Percentiles rank a stretch among this genome's conserved stretches.
Evolutionary conservation across 2,113 vertebrate species (phyloP).

Genomic region (Oryzias celebensis): DNA sequence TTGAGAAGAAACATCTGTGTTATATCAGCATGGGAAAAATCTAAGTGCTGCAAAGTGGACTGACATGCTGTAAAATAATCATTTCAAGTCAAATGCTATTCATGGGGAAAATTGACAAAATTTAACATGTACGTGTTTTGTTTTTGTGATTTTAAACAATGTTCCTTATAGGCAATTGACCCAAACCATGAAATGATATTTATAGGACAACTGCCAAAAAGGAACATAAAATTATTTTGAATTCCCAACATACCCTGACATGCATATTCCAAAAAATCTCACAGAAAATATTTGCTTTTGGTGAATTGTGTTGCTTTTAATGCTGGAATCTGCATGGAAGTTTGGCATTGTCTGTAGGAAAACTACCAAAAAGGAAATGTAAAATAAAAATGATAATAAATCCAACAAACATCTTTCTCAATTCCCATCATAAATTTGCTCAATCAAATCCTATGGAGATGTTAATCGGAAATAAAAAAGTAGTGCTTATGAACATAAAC

Average conservation of each 20-base stretch:
- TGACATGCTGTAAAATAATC: constrained; percentile 2
- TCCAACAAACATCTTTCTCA: too few relatives aligned
- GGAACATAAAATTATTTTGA: too few relatives aligned
- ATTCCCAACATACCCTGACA: too few relatives aligned
- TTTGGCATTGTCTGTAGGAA: neutral
- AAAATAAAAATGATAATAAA: too few relatives aligned
- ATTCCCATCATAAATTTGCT: too few relatives aligned
- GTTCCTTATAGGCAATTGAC: neutral
- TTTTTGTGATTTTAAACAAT: too few relatives aligned
- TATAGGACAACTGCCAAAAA: neutral
- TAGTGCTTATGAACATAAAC: too few relatives aligned
- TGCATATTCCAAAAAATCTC: neutral
- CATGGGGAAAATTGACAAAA: neutral
- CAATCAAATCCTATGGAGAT: too few relatives aligned
- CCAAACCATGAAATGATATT: neutral
- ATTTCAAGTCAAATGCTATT: constrained; percentile 13
- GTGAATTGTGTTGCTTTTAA: constrained; percentile 7
- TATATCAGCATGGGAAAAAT: constrained; percentile 10
- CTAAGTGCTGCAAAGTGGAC: constrained; percentile 15
- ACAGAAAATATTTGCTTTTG: neutral
- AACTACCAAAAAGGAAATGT: too few relatives aligned
- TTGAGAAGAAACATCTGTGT: constrained; percentile 27
- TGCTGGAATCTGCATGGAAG: constrained; percentile 17
- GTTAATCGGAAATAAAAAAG: too few relatives aligned
- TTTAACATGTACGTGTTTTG: neutral